Base-by-base conservation (phyloP, 2,113 vertebrate species). In the Pyxicephalus adspersus region DNA sequence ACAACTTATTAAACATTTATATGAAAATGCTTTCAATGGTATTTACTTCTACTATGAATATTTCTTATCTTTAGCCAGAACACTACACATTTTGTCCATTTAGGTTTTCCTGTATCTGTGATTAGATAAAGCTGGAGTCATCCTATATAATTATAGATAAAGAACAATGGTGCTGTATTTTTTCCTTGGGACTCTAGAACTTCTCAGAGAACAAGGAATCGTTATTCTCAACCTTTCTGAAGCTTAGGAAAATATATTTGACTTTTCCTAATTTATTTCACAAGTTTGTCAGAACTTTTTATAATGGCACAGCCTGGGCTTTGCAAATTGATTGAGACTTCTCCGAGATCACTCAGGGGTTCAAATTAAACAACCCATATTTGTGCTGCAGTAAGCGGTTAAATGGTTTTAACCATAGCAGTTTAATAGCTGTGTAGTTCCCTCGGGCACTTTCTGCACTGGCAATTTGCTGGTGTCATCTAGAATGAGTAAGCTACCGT, bases 381-480 rank as follows among this genome's bases (percentile, higher is more conserved):
- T 60, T 74, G 71, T 60, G 71, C 71, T 31, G 18, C 28, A 20
- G 28, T 60, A 31, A 74, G 71, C 55, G 28, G 54, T 28, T 57
- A 29, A 74, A 58, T 74, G 71, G 54, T 29, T 74, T 58, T 58
- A 74, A 58, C 52, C 38, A 38, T 60, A 38, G 71, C 20, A 9
- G 28, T 60, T 60, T 74, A 74, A 23, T 74, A n/a, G 15, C 57
- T 34, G 31, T 60, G 26, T 16, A 20, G 23, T 57, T n/a, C 54
- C 71, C 71, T 58, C 28, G 23, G 71, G 71, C 71, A 34, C 3
- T 17, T 23, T 74, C 9, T 74, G 54, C 34, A 60, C 58, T 34
- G 71, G 15, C 22, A 55, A 74, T 74, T 58, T 74, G 71, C 71
- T 74, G 71, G 71, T 74, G 55, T 74, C 71, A 74, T 74, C 54